These are phyloP conservation scores for Agonopterix heracliana DNA, from an alignment of 2,888 invertebrate species.

Conservation along the genomic window DNA sequence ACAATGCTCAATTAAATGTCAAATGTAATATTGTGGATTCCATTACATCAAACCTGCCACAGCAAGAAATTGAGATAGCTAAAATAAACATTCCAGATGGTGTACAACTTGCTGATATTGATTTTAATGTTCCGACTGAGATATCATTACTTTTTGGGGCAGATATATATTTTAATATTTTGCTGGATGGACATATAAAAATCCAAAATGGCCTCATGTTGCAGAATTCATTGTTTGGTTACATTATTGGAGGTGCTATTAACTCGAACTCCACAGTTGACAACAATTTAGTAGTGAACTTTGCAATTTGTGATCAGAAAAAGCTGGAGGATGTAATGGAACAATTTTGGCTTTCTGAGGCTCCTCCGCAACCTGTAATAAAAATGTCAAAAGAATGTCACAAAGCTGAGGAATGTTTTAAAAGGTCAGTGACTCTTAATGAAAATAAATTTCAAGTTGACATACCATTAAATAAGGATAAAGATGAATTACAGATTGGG, in stretches of 20 bases:
- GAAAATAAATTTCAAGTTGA: constrained; percentile 8
- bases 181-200: constrained; percentile 8
- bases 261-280: not conserved
- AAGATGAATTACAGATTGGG: constrained; percentile 9
- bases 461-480: constrained; percentile 4
- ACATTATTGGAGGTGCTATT: not conserved
- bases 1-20: not conserved
- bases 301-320: not conserved
- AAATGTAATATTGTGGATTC: constrained; percentile 1
- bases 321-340: not conserved
- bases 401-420: constrained; percentile 7
- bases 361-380: not conserved
- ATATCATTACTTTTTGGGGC: constrained; percentile 13
- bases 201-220: constrained; percentile 7
- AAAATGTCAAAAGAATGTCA: not conserved
- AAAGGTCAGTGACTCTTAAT: not conserved
- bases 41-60: constrained; percentile 4
- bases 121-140: constrained; percentile 7
- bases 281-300: not conserved
- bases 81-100: constrained; percentile 1
- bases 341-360: not conserved
- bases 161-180: constrained; percentile 11
- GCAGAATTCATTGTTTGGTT: constrained; percentile 12
- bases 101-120: constrained; percentile 7
- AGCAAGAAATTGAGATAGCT: not conserved